Base-by-base conservation (phyloP, 1,140 invertebrate species). In the Drosophila triauraria region DNA sequence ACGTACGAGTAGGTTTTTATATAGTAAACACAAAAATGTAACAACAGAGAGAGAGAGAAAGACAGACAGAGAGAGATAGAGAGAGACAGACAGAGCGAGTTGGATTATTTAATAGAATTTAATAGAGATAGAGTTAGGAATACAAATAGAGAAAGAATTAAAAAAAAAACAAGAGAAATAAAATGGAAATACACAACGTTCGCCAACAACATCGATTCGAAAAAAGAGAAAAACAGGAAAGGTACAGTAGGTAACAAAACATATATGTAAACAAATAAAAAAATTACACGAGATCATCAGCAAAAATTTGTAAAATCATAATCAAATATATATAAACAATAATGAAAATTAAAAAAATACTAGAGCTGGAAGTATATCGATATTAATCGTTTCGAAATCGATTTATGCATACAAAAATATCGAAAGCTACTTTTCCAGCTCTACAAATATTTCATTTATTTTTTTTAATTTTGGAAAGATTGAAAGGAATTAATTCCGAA, bases 1-100 rank as follows among this genome's bases (percentile, higher is more conserved):
- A 71, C 56, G 72, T 87, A 83, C 84, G 84, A 87, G 71, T 86
- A 83, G 50, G 32, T 71, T 78, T 65, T 88, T 78, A 86, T 87
- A 79, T 86, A 71, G 48, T 68, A 68, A 78, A 69, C 64, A 62
- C 56, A 63, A 79, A 70, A 62, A 58, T 15, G 8, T 54, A 74
- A 88, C 82, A 44, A 88, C 63, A 84, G 77, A 84, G 51, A 75
- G 62, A 86, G 47, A 76, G 53, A 83, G 53, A 75, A 40, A 82
- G 60, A 83, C 63, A 83, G 79, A 82, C 67, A 84, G 77, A 82
- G 67, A 57, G 75, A 82, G 35, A 77, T 43, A 77, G 17, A 79
- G 25, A 60, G 44, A 65, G 65, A 81, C 44, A 81, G 53, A 57
- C 59, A 75, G 62, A 82, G 47, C 67, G 47, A 80, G 40, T 71